Evolutionary conservation across 2,113 vertebrate genomes (phyloP), one percentile per base, ranked within the genome.

Genomic region (Nothocercus nigrocapillus): DNA sequence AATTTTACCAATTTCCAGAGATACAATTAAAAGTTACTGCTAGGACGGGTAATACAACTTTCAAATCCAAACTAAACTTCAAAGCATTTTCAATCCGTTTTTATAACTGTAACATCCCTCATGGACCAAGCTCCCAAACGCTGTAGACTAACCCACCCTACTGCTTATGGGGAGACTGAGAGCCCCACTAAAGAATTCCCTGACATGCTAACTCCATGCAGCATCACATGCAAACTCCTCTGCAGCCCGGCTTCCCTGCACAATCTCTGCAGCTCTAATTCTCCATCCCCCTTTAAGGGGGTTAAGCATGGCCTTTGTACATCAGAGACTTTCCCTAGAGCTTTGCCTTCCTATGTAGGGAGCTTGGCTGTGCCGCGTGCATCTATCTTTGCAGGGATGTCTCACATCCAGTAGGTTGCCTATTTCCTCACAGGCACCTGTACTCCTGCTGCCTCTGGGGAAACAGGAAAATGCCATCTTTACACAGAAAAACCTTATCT

Each of bases 1-100:
- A 98, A 98, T 98, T 98, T 98, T 98, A 97, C 98, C 98, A 98
- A 98, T 98, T 98, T 98, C 98, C 97, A 98, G 98, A 98, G 98
- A 98, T 98, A 98, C 98, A 97, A 98, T 98, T 98, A 98, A 98
- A 98, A 98, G 97, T 98, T 97, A 98, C 98, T 98, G 98, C 98
- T 98, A 98, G 98, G 97, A 97, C 97, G 98, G 97, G 98, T 97
- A 97, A 97, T 95, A 90, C 97, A 97, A 97, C 96, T 97, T 97
- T 98, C 97, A 96, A 96, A 91, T 69, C 97, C 97, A 96, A 97
- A 95, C 95, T 97, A 97, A 98, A 96, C 94, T 90, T 38, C 97
- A 95, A 97, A 97, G 95, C 97, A 93, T 97, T 96, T 96, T 95
- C 96, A 95, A 74, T 97, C 95, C 91, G 30, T 82, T 84, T 95